phyloP scores from a whole-genome alignment of 2,113 vertebrate genomes.

The Cyrtonyx montezumae region DNA sequence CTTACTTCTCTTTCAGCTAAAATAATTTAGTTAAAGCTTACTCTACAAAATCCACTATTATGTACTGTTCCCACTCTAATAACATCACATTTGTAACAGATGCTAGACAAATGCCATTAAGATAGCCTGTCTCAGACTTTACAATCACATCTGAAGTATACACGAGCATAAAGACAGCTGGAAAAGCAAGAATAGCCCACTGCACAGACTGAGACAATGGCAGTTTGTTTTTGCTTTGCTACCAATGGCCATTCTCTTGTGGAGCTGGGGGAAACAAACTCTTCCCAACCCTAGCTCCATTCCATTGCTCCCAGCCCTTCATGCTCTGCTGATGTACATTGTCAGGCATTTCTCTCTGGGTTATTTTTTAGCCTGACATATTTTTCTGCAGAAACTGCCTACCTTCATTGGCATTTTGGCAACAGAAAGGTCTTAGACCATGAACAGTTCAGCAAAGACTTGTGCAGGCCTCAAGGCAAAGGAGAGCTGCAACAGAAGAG shows the following conservation, averaged over 20 bases:
- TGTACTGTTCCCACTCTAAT: background rate
- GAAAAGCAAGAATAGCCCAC: background rate
- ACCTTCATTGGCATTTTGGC: background rate
- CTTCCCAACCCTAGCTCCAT: background rate
- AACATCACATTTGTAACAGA: background rate
- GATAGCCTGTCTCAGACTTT: background rate
- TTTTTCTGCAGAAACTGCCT: background rate
- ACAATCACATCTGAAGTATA: background rate
- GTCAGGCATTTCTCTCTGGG: background rate
- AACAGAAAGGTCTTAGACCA: background rate
- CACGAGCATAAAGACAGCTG: accelerated
- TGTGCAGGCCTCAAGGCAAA: background rate
- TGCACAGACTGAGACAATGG: accelerated
- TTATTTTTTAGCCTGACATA: background rate
- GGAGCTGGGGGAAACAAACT: background rate
- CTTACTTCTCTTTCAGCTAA: background rate
- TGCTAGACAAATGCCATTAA: background rate
- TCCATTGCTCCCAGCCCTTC: background rate
- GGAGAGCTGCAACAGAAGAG: background rate
- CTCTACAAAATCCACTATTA: background rate
- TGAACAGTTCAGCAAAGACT: background rate
- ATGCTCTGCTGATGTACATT: background rate
- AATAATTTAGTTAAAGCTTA: background rate
- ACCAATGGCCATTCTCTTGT: background rate
- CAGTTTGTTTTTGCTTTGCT: background rate